A percentile compares a stretch with the other conserved stretches of the same genome.
Evolutionary conservation across 2,888 invertebrate genomes (phyloP).

Genomic region (Parapristionchus giblindavisi): DNA sequence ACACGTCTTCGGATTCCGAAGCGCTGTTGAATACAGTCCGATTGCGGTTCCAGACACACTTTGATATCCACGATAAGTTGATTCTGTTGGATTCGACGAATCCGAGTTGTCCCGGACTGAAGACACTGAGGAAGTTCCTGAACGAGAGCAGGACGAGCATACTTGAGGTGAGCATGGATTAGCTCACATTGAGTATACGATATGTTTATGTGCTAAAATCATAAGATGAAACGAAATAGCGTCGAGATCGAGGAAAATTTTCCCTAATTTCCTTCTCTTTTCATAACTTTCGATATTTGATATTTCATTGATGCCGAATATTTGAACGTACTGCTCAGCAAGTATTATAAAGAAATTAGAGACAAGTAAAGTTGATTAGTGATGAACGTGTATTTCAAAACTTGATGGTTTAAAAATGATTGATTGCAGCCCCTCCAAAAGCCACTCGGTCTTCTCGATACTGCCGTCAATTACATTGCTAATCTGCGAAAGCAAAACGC

Average conservation of each 20-base stretch:
- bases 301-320: no score
- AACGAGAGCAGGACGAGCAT: conserved; percentile 74
- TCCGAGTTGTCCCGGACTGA: conserved; percentile 75
- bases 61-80: conserved; percentile 75
- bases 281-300: not conserved
- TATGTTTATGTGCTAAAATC: no score
- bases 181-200: no score
- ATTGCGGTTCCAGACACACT: conserved; percentile 74
- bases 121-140: conserved; percentile 75
- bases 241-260: no score
- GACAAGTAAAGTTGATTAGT: no score
- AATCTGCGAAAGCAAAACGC: conserved; percentile 75
- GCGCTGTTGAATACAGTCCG: conserved; percentile 71
- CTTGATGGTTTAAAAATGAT: not conserved
- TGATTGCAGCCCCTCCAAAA: conserved; percentile 72
- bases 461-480: conserved; percentile 70
- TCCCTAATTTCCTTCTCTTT: no score
- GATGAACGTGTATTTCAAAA: no score
- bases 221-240: no score
- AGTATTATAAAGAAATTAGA: no score
- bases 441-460: conserved; percentile 77
- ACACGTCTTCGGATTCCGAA: conserved; percentile 75
- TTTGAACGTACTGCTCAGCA: no score
- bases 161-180: conserved; percentile 73
- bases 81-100: conserved; percentile 77